Percentiles rank a stretch among this genome's conserved stretches.
These are phyloP conservation scores for Epinephelus lanceolatus DNA, from an alignment of 2,113 vertebrate species.

Conservation along the genomic window DNA sequence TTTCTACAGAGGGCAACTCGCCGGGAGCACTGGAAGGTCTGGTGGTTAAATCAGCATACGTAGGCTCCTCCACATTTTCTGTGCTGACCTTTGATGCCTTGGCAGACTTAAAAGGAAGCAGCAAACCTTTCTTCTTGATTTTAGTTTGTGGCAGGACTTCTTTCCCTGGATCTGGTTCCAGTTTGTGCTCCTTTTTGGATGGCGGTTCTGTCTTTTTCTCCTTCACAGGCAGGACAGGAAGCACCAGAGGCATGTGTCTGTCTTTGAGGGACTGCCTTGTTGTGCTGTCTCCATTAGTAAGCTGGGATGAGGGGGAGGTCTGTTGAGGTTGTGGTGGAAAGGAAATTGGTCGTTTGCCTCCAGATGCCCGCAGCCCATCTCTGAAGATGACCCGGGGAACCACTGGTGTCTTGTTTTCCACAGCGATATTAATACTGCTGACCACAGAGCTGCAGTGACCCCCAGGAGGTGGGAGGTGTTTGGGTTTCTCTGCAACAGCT, in stretches of 20 bases:
- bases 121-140: slow-evolving; percentile 76
- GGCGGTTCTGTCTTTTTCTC: slow-evolving; percentile 36
- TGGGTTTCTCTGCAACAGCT: slow-evolving; percentile 81
- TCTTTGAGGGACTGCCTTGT: slow-evolving; percentile 68
- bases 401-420: slow-evolving; percentile 58
- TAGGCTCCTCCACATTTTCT: slow-evolving; percentile 61
- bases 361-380: slow-evolving; percentile 63
- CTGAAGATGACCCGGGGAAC: slow-evolving; percentile 68
- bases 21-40: slow-evolving; percentile 51
- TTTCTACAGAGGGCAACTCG: slow-evolving; percentile 51
- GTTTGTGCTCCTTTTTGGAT: slow-evolving; percentile 37
- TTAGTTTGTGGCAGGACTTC: slow-evolving; percentile 57
- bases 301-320: slow-evolving; percentile 22
- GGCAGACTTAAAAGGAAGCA: slow-evolving; percentile 78
- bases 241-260: slow-evolving; percentile 72
- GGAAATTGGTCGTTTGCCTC: slow-evolving; percentile 65
- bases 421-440: slow-evolving; percentile 25
- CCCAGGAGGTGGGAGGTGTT: slow-evolving; percentile 60
- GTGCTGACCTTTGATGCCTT: slow-evolving; percentile 61
- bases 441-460: slow-evolving; percentile 57
- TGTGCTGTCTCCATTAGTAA: slow-evolving; percentile 32
- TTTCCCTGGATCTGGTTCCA: slow-evolving; percentile 45
- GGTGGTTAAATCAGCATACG: slow-evolving; percentile 53
- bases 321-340: slow-evolving; percentile 54
- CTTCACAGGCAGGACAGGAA: slow-evolving; percentile 66